phyloP scores from a whole-genome alignment of 64 coral and sea anemone species.

The Orbicella faveolata region DNA sequence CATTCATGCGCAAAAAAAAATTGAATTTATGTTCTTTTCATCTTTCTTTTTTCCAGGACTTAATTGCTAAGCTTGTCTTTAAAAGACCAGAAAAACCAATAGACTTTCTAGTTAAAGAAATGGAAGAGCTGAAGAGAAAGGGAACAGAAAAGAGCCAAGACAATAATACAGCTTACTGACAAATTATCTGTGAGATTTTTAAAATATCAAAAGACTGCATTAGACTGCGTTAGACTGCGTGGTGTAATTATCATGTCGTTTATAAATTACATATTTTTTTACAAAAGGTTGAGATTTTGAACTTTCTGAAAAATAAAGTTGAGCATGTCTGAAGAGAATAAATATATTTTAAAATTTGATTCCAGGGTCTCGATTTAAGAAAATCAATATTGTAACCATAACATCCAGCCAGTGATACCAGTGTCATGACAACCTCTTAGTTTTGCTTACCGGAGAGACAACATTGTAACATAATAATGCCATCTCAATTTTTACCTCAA shows the following conservation, averaged over 20 bases:
- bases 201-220: neutral
- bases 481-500: too few relatives aligned
- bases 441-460: too few relatives aligned
- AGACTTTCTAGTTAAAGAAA: conserved; percentile 53
- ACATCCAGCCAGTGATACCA: too few relatives aligned
- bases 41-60: conserved; percentile 27
- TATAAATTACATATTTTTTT: too few relatives aligned
- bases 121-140: conserved; percentile 39
- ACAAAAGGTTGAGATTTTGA: too few relatives aligned
- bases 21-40: neutral
- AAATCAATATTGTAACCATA: too few relatives aligned
- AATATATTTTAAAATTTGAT: too few relatives aligned
- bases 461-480: too few relatives aligned
- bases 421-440: too few relatives aligned
- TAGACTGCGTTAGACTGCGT: neutral
- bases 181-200: neutral
- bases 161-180: neutral
- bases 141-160: neutral
- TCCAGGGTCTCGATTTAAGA: too few relatives aligned
- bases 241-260: neutral
- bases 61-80: conserved; percentile 57
- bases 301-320: too few relatives aligned
- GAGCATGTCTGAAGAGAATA: too few relatives aligned
- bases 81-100: conserved; percentile 40
- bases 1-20: neutral